Base-by-base conservation (phyloP, 2,888 invertebrate species). In the Palloptera scutellata region DNA sequence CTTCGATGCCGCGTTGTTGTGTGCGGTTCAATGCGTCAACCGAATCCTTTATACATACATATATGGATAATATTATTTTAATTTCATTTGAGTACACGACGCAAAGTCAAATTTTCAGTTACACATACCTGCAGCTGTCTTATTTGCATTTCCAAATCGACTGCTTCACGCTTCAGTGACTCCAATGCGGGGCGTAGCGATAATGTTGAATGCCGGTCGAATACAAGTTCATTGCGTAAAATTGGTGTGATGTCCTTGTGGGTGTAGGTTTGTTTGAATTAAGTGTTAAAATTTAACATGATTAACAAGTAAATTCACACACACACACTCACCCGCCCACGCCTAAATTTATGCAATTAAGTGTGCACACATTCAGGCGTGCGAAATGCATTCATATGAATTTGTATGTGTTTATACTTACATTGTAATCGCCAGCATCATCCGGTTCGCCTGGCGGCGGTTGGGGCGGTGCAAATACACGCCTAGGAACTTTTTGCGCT, bases 81-180 rank as follows among this genome's bases (percentile, higher is more conserved):
- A 41, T 42, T 55, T 65, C 59, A 19, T 45, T 41, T 20, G 43
- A 30, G 6, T 42, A 13, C 11, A 58, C n/a, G 55, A 62, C 12
- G 57, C 70, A 65, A n/a, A 53, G 15, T 17, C 53, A 53, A 17
- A 53, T 13, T 6, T 51, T 6, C 17, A 5, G 17, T 4, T 8
- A 12, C 15, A 19, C n/a, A 8, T 78, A 89, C 89, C 87, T 90
- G 90, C 74, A 94, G 88, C 83, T 95, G 94, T 81, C 93, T 91
- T 78, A 96, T 95, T 86, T 96, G 94, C 69, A 91, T 86, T 79
- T 96, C 95, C 71, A 96, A 88, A 79, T 94, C 94, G 72, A 89
- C 88, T 12, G 94, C 91, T 83, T 97, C 96, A 78, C 94, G 93
- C 80, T 90, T 88, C 61, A 96, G 89, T 65, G 91, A 90, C 70